Base-by-base conservation (phyloP, 2,888 invertebrate species). In the Sinotaia quadrata region DNA sequence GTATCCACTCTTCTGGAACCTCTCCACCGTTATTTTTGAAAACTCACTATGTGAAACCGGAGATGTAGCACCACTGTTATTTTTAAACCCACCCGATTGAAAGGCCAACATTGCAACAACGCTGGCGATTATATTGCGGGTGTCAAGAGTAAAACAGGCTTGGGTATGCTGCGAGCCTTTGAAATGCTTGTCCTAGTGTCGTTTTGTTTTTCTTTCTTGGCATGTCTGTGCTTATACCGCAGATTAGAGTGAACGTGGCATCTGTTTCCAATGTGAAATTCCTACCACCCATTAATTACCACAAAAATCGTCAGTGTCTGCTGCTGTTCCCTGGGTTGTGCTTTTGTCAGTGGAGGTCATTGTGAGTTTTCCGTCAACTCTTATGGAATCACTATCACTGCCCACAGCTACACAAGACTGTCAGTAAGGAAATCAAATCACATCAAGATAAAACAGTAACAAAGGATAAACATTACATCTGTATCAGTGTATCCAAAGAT, bases 41-140 rank as follows among this genome's bases (percentile, higher is more conserved):
- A 24, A 54, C 54, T 54, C 7, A 54, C 54, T 54, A 8, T 31
- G 54, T 27, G 54, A 54, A 54, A 54, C 29, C 27, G 27, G 54
- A 54, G 54, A 54, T 54, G 54, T 31, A 31, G 29, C 54, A n/a
- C 54, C 27, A n/a, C n/a, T n/a, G n/a, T n/a, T n/a, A n/a, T n/a
- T n/a, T n/a, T n/a, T n/a, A n/a, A n/a, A n/a, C n/a, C n/a, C n/a
- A n/a, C n/a, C n/a, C 41, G 10, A 18, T 15, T 41, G 41, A 41
- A 18, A 41, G 41, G 41, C 10, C 41, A 41, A 18, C 10, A 10
- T 15, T 12, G 41, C 18, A 41, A 41, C 41, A 41, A 41, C 10
- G 41, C 18, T 41, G 41, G 41, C 18, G 41, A 41, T 41, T 41
- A 41, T 41, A 18, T 10, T 12, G 41, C 18, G 41, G 41, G 18